Evolutionary conservation across 2,888 invertebrate genomes (phyloP), one percentile per base, ranked within the genome.

Genomic region (Pomacea canaliculata): DNA sequence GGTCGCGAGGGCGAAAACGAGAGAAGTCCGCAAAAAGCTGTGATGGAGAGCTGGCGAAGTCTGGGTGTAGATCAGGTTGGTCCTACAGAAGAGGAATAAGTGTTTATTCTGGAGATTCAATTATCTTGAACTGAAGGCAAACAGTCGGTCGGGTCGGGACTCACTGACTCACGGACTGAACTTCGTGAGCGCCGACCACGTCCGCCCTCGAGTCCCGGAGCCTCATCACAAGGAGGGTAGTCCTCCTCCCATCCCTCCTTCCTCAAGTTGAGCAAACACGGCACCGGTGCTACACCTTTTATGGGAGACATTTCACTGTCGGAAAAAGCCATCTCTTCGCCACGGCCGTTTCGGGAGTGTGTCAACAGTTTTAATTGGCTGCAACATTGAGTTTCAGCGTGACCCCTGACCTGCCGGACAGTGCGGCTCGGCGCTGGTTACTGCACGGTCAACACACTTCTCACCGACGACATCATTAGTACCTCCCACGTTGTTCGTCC

Each of bases 281-380:
- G 48, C 19, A 19, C 46, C 63, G 18, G 10, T 16, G 23, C 23
- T 12, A 56, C 51, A 23, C 18, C 70, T 37, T 51, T 70, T 59
- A 70, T 70, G 70, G 23, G 10, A 16, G 59, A 51, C 70, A 59
- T 70, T 70, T 70, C 27, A 56, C n/a, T 16, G 70, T 23, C 70
- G 70, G 70, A 70, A 70, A 63, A 70, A 70, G 70, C 70, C 70
- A 70, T 70, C 70, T 70, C 60, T 23, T 10, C 70, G 27, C 70
- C n/a, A 16, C 37, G 70, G 70, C 59, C 70, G n/a, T 70, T 70
- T 59, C 51, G 70, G 63, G 79, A 27, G 71, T 70, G 62, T 76
- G 79, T 76, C 73, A 80, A 80, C 80, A 80, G 69, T 71, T 78
- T 80, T 80, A 80, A 78, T 80, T 78, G 78, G 74, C 76, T 78